Evolutionary conservation across 2,797 vertebrate species (phyloP).

Genomic region (Lemur catta): DNA sequence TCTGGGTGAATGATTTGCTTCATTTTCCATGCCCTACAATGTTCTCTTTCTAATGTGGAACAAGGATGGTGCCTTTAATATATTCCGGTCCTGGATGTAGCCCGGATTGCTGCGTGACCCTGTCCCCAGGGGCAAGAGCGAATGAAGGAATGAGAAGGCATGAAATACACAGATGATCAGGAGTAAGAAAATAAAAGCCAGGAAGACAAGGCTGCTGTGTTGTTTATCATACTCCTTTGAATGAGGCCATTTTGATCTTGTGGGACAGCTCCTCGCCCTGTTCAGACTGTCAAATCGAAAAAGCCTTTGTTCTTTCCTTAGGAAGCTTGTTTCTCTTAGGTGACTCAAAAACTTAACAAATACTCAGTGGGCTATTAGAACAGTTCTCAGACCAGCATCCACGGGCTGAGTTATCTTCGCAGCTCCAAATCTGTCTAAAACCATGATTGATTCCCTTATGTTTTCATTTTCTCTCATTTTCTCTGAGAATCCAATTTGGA

Average conservation of each 20-base stretch:
- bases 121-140: neutral
- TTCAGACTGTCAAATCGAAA: neutral
- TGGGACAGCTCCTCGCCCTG: neutral
- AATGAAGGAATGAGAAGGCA: neutral
- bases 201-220: neutral
- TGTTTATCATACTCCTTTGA: slow-evolving; percentile 47
- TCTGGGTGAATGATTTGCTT: slow-evolving; percentile 57
- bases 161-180: slow-evolving; percentile 40
- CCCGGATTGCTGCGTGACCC: slow-evolving; percentile 43
- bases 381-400: neutral
- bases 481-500: neutral
- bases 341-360: slow-evolving; percentile 27
- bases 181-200: slow-evolving; percentile 57
- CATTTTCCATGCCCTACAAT: neutral
- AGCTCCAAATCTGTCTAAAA: slow-evolving; percentile 7
- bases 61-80: slow-evolving; percentile 30
- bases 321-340: neutral
- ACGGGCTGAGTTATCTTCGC: neutral
- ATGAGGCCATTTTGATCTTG: slow-evolving; percentile 31
- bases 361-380: neutral
- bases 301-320: slow-evolving; percentile 39
- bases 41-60: slow-evolving; percentile 50
- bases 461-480: slow-evolving; percentile 43
- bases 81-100: neutral
- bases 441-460: neutral